Base-by-base conservation (phyloP, 2,888 invertebrate genomes). In the Endotricha flammealis region DNA sequence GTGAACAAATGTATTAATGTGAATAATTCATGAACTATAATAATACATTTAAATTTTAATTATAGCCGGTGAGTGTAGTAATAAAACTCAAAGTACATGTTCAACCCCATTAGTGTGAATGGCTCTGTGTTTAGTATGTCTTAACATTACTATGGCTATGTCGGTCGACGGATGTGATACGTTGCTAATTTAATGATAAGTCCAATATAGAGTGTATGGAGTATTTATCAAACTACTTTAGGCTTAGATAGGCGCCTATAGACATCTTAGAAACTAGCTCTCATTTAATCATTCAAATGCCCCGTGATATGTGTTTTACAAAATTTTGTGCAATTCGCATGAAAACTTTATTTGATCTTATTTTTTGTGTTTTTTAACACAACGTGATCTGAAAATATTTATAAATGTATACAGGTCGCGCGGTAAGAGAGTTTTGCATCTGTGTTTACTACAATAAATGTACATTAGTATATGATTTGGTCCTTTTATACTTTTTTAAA, bases 201-300 rank as follows among this genome's bases (percentile, higher is more conserved):
- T 67, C 57, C 66, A 67, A 61, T 66, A 61, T 76, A 79, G 75
- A 53, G 53, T 61, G 58, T 78, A 82, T 66, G 78, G 65, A 75
- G 69, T 85, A 85, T 85, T 85, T 85, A 85, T 85, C 83, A 74
- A 75, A 65, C 57, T 71, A 77, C 76, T 71, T 65, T 58, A 67
- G 67, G 66, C 41, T 57, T 82, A 82, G 78, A 76, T 82, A 81
- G 80, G 73, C 55, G 64, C 68, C 75, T 69, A 61, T 76, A 74
- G 71, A 56, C 64, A 71, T 69, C 56, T 62, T 78, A 77, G 72
- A 57, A 55, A 59, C 64, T 64, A 63, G 65, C 71, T 76, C 65
- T 66, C 67, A 71, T 74, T 66, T 73, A 76, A 64, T 60, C 66
- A 44, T 59, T 51, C 43, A 57, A 64, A 57, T 62, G 53, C 49